These are phyloP conservation scores for Alces alces DNA, from an alignment of 2,113 vertebrate genomes.

Conservation along the genomic window DNA sequence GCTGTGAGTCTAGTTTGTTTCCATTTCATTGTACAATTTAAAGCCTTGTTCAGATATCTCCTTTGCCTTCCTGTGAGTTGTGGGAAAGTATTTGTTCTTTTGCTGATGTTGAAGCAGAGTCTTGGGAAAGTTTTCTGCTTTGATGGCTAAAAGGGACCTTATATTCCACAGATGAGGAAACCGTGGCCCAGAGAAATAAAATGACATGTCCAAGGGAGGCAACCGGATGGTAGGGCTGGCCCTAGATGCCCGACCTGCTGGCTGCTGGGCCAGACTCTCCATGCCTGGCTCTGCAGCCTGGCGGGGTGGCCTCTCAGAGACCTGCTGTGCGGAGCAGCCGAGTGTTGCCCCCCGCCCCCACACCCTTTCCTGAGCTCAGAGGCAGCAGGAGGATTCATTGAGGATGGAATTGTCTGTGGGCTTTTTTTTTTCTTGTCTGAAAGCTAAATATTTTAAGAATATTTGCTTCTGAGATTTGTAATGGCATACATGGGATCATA, in stretches of 20 bases:
- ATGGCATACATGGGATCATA: neutral
- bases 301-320: neutral
- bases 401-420: neutral
- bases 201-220: neutral
- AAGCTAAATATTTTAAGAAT: slow-evolving; percentile 1
- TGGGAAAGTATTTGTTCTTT: neutral
- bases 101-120: neutral
- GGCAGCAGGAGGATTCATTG: neutral
- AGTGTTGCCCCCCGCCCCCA: no score
- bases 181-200: neutral
- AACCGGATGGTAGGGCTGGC: accelerated
- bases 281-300: neutral
- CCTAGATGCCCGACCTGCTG: neutral
- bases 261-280: neutral
- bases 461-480: neutral
- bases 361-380: neutral
- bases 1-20: slow-evolving; percentile 11
- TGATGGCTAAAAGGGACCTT: neutral
- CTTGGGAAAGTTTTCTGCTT: neutral
- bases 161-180: neutral
- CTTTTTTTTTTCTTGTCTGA: neutral
- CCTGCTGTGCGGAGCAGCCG: neutral
- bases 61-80: neutral
- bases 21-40: neutral
- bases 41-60: neutral